phyloP scores from a whole-genome alignment of 2,113 vertebrate species.

The Mastomys natalensis region DNA sequence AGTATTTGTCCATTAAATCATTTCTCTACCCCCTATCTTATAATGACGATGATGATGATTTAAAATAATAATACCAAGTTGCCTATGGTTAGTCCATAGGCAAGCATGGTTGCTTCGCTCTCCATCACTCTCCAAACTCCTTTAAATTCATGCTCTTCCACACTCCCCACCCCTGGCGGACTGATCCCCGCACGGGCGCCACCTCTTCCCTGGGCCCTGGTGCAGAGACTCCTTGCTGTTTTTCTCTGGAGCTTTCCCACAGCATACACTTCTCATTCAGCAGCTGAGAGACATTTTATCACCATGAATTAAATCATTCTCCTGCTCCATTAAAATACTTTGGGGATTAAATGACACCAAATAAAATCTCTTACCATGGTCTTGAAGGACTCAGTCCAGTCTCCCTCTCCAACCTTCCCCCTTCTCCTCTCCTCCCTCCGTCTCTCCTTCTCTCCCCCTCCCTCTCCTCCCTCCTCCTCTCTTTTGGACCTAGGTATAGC shows the following conservation, averaged over 20 bases:
- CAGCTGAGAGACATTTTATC: conserved; percentile 36
- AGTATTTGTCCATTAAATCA: too few species aligned
- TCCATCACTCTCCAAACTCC: not conserved
- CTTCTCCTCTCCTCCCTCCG: not conserved
- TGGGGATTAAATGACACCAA: not conserved
- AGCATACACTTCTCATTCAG: fast-evolving
- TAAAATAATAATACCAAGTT: not conserved
- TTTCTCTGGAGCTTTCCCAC: not conserved
- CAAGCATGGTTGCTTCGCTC: not conserved
- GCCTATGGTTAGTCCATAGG: not conserved
- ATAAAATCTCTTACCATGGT: not conserved
- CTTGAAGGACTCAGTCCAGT: not conserved
- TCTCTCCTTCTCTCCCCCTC: not conserved
- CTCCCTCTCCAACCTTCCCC: not conserved
- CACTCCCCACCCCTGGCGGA: fast-evolving
- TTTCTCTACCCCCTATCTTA: too few species aligned
- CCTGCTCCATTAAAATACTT: conserved; percentile 25
- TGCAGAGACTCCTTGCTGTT: not conserved
- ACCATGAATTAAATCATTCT: conserved; percentile 38
- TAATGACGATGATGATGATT: not conserved
- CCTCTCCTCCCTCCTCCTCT: not conserved
- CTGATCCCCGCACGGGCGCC: fast-evolving
- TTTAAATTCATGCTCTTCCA: not conserved
- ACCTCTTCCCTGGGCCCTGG: not conserved
- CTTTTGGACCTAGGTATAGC: not conserved